Evolutionary conservation across 2,797 vertebrate genomes (phyloP).

Genomic region (Hoplostethus mediterraneus): DNA sequence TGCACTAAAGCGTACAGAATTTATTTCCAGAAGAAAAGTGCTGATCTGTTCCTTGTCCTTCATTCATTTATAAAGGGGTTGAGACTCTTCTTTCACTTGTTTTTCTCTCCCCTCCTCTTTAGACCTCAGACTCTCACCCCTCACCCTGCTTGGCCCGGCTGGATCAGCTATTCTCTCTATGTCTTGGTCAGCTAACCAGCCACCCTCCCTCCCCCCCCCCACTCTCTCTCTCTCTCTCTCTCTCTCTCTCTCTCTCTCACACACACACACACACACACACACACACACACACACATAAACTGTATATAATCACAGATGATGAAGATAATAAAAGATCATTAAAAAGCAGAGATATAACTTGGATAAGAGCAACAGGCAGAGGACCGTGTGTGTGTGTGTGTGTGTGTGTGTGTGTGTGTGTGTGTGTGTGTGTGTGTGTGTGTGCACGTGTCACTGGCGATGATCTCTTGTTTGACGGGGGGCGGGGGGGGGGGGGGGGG

Average conservation of each 20-base stretch:
- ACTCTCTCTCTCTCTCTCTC: slow-evolving; percentile 19
- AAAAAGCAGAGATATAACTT: slow-evolving; percentile 34
- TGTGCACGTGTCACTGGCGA: slow-evolving; percentile 47
- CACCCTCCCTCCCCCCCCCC: neutral
- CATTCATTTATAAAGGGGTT: slow-evolving; percentile 25
- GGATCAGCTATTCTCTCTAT: slow-evolving; percentile 54
- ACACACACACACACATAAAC: slow-evolving; percentile 5
- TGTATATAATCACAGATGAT: neutral
- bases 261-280: slow-evolving; percentile 15
- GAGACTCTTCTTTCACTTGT: slow-evolving; percentile 19
- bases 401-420: slow-evolving; percentile 18
- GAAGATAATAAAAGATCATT: slow-evolving; percentile 25
- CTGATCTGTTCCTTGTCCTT: slow-evolving; percentile 32
- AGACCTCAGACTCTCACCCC: slow-evolving; percentile 61
- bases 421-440: slow-evolving; percentile 15
- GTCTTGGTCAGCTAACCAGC: slow-evolving; percentile 4
- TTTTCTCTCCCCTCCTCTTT: slow-evolving; percentile 25
- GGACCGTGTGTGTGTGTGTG: slow-evolving; percentile 38
- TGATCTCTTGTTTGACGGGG: slow-evolving; percentile 70
- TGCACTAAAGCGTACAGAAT: slow-evolving; percentile 3
- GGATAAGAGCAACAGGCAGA: slow-evolving; percentile 28
- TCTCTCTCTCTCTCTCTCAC: neutral
- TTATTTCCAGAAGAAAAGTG: slow-evolving; percentile 42
- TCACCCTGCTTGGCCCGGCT: slow-evolving; percentile 57
- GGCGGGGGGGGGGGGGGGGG: slow-evolving; percentile 54